Percentiles rank a stretch among this genome's conserved stretches.
phyloP scores from a whole-genome alignment of 2,888 invertebrate species.

The Gasteruption jaculator region DNA sequence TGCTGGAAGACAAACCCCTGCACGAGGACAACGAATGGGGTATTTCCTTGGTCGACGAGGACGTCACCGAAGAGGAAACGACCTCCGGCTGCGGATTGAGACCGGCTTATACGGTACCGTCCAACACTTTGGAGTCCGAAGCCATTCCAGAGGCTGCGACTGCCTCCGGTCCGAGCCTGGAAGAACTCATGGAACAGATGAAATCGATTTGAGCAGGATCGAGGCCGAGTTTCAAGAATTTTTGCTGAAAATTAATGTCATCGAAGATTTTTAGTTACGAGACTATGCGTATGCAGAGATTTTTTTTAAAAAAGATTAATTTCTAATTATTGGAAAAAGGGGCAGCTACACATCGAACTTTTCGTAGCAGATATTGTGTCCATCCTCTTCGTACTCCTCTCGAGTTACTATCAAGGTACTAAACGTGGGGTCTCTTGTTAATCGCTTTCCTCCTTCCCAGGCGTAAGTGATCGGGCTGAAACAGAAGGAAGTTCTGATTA shows the following conservation, averaged over 20 bases:
- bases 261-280: neutral
- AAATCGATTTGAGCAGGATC: constrained; percentile 83
- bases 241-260: neutral
- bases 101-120: constrained; percentile 69
- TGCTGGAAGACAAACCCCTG: constrained; percentile 58
- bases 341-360: constrained; percentile 54
- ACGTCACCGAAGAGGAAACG: constrained; percentile 53
- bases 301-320: constrained; percentile 6
- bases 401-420: constrained; percentile 69
- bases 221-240: no score
- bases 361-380: constrained; percentile 59
- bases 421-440: constrained; percentile 72
- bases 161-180: constrained; percentile 64
- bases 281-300: neutral
- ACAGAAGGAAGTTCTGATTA: constrained; percentile 14
- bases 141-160: constrained; percentile 54
- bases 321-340: constrained; percentile 11
- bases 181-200: constrained; percentile 91
- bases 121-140: constrained; percentile 50
- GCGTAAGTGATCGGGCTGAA: constrained; percentile 76
- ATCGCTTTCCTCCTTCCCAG: constrained; percentile 82
- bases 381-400: constrained; percentile 88
- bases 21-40: constrained; percentile 94
- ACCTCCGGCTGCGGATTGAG: constrained; percentile 53
- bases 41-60: constrained; percentile 72